Evolutionary conservation across 2,888 invertebrate species (phyloP).

Genomic region (Lithophane socia): DNA sequence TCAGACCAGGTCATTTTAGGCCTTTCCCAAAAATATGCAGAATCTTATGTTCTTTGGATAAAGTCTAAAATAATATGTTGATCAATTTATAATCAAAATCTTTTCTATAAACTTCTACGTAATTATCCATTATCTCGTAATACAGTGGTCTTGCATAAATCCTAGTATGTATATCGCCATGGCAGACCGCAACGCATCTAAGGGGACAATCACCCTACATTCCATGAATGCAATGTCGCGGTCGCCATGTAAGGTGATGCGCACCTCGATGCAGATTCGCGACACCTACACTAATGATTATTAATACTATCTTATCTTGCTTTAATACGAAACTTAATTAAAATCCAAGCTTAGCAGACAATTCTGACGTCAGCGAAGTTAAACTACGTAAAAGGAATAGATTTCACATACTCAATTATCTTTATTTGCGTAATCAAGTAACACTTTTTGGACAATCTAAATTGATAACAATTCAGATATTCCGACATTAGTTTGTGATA

Average conservation of each 20-base stretch:
- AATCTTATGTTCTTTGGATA: neutral
- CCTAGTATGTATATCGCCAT: constrained; percentile 41
- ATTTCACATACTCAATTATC: neutral
- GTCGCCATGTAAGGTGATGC: constrained; percentile 73
- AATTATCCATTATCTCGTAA: neutral
- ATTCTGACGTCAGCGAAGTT: constrained; percentile 3
- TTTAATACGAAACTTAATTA: constrained; percentile 1
- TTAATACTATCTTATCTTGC: constrained; percentile 19
- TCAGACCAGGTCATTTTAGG: too few species aligned
- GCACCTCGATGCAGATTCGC: constrained; percentile 60
- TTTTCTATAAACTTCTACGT: neutral
- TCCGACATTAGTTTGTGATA: neutral
- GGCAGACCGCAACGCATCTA: constrained; percentile 61
- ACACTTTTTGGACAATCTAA: neutral
- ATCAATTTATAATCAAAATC: neutral
- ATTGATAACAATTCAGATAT: too few species aligned
- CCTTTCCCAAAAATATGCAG: too few species aligned
- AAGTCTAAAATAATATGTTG: neutral
- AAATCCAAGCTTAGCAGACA: neutral
- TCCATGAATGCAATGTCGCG: constrained; percentile 75
- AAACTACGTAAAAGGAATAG: neutral
- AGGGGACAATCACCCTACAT: constrained; percentile 80
- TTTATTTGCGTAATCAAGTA: neutral
- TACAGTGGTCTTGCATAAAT: constrained; percentile 30
- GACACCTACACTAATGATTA: constrained; percentile 45